Conservation (phyloP, 2,113 vertebrate species). For the Hydrochoerus hydrochaeris region DNA sequence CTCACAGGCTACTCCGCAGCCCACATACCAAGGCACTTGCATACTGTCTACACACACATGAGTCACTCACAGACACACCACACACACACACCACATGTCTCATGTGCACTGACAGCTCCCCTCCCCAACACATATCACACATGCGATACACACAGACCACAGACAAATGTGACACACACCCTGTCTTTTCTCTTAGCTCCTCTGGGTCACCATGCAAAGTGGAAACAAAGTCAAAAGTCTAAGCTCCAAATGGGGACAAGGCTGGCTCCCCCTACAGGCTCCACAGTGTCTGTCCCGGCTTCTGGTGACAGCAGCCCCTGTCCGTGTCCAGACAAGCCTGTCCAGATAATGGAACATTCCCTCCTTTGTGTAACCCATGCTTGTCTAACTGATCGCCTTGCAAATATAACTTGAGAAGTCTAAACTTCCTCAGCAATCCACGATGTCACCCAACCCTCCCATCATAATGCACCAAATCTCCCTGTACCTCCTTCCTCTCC, state of each 20-base stretch:
- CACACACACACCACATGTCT: neutral
- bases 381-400: too few relatives aligned
- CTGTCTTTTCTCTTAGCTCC: neutral
- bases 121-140: neutral
- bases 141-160: neutral
- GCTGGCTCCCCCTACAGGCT: neutral
- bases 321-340: neutral
- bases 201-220: neutral
- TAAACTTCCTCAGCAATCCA: too few relatives aligned
- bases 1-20: neutral
- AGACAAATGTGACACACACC: neutral
- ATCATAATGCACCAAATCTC: too few relatives aligned
- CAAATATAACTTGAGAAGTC: too few relatives aligned
- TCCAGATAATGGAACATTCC: too few relatives aligned
- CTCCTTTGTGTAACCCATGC: too few relatives aligned
- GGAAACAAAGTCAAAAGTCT: neutral
- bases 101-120: neutral
- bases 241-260: neutral
- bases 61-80: neutral
- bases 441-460: too few relatives aligned
- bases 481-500: too few relatives aligned
- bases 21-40: neutral
- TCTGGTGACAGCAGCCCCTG: accelerated
- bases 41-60: neutral
- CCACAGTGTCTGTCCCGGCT: neutral